phyloP scores from a whole-genome alignment of 2,113 vertebrate species.

The Heptranchias perlo region DNA sequence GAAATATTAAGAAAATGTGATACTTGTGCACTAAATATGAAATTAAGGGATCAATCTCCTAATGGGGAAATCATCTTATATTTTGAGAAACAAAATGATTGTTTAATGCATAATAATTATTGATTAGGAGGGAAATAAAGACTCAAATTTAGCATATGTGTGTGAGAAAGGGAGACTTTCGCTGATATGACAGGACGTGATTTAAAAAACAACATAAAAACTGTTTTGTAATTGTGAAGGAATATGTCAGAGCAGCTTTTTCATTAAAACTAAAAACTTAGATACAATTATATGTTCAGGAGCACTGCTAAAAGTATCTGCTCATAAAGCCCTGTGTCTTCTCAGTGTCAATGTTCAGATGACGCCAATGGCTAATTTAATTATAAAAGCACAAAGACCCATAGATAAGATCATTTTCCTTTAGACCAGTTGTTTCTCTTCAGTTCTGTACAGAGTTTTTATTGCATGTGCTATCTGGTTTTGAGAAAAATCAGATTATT shows the following conservation, averaged over 20 bases:
- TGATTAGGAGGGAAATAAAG: background rate
- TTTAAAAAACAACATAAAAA: background rate
- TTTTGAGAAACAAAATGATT: background rate
- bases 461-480: background rate
- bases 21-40: background rate
- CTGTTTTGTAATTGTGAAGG: background rate
- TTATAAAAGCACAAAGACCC: background rate
- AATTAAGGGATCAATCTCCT: background rate
- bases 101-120: background rate
- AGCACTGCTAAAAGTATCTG: background rate
- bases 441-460: background rate
- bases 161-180: background rate
- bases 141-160: background rate
- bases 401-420: slow-evolving; percentile 22
- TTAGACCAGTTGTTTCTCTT: background rate
- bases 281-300: background rate
- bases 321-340: background rate
- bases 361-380: slow-evolving; percentile 24
- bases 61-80: background rate
- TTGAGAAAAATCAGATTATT: slow-evolving; percentile 24
- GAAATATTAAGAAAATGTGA: background rate
- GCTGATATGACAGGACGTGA: too few relatives aligned
- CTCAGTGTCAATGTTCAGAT: slow-evolving; percentile 1
- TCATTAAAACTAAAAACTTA: background rate
- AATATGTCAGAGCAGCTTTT: background rate